Evolutionary conservation across 1,140 invertebrate genomes (phyloP).

Genomic region (Calliopsis andreniformis): DNA sequence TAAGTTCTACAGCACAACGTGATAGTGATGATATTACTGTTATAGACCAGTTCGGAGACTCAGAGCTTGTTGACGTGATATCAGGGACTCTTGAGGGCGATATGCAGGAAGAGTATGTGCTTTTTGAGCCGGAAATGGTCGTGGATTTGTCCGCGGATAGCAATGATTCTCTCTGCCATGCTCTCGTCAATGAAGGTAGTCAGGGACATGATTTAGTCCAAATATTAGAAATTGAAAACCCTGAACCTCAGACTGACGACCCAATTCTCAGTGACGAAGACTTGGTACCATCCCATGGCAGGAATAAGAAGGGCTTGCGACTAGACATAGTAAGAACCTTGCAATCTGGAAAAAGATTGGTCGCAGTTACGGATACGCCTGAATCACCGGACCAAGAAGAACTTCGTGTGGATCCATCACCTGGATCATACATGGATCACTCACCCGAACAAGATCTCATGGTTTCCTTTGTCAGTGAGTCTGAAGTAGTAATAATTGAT

Average conservation of each 20-base stretch:
- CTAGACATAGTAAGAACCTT: conserved; percentile 74
- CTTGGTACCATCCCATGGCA: conserved; percentile 63
- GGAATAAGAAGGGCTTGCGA: conserved; percentile 75
- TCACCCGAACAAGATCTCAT: conserved; percentile 77
- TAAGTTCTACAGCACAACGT: conserved; percentile 83
- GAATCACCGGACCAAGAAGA: conserved; percentile 83
- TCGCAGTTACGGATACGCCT: conserved; percentile 79
- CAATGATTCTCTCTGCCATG: conserved; percentile 83
- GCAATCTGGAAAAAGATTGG: conserved; percentile 70
- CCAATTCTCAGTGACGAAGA: conserved; percentile 74
- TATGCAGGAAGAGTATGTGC: conserved; percentile 83
- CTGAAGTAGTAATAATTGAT: conserved; percentile 85
- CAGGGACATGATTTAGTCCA: conserved; percentile 77
- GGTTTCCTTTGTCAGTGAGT: conserved; percentile 81
- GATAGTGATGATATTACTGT: conserved; percentile 84
- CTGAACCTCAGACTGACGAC: conserved; percentile 73
- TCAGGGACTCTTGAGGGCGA: conserved; percentile 83
- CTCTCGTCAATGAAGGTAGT: conserved; percentile 76
- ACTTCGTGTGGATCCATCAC: conserved; percentile 78
- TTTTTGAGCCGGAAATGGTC: conserved; percentile 84
- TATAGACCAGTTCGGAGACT: conserved; percentile 83
- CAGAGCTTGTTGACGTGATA: conserved; percentile 82
- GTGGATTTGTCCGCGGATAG: conserved; percentile 83
- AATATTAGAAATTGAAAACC: conserved; percentile 79
- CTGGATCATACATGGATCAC: conserved; percentile 75